These are phyloP conservation scores for Stegodyphus mimosarum DNA, from an alignment of 1,140 invertebrate genomes.

Conservation along the genomic window DNA sequence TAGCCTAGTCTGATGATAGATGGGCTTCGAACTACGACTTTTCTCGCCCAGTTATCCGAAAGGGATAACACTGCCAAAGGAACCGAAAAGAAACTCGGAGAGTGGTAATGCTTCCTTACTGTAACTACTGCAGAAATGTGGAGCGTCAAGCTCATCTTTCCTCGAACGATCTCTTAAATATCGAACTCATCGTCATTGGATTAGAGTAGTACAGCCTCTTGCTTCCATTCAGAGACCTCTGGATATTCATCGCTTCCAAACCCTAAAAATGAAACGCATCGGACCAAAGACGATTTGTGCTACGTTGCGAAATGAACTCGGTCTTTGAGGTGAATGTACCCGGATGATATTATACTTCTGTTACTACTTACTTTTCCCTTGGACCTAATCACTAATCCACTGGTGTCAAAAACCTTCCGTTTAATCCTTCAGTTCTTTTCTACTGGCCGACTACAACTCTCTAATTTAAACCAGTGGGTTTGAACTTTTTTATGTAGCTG, in stretches of 20 bases:
- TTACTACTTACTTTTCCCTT: no score
- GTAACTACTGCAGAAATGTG: neutral
- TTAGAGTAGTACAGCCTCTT: neutral
- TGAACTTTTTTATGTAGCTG: no score
- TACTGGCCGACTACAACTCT: no score
- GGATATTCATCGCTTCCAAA: neutral
- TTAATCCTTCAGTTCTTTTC: no score
- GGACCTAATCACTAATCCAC: no score
- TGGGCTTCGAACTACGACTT: neutral
- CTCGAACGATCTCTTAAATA: neutral
- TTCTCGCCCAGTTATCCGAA: neutral
- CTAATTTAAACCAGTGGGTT: no score
- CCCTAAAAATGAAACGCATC: neutral
- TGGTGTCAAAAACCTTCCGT: no score
- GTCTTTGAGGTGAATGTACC: no score
- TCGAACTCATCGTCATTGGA: neutral
- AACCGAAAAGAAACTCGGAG: neutral
- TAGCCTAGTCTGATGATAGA: constrained; percentile 42
- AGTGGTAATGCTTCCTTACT: no score
- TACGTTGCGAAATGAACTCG: no score
- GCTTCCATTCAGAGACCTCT: neutral
- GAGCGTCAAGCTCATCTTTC: neutral
- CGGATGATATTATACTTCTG: no score
- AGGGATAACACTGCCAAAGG: neutral
- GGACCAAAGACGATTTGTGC: neutral